Base-by-base conservation (phyloP, 2,888 invertebrate genomes). In the Chydorus sphaericus region DNA sequence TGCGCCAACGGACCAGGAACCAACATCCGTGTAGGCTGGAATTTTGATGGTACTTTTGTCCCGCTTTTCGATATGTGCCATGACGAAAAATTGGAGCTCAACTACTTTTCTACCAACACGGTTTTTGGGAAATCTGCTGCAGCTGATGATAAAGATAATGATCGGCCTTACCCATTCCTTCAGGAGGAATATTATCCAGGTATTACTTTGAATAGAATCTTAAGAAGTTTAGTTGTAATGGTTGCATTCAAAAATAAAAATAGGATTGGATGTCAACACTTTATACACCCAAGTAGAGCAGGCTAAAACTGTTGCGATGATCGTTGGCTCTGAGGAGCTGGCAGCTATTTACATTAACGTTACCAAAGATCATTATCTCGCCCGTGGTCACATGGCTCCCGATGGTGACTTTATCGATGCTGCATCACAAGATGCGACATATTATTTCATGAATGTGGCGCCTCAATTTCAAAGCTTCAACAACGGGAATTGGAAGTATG, bases 381-480 rank as follows among this genome's bases (percentile, higher is more conserved):
- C 80, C 0, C 74, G 79, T 49, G 81, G 81, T 3, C 82, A 82
- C 62, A 67, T 80, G 39, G 68, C 75, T 0, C 79, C 81, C 2
- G 54, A 80, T 77, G 63, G 73, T 10, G 81, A 82, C 66, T 79
- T 74, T 61, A 69, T 80, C n/a, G 79, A 73, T 61, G 77, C 76
- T 0, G 68, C 74, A 8, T 76, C 76, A 37, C 79, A 81, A 62
- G 68, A 72, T 1, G 66, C 77, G 1, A 76, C 78, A 0, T 81
- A 80, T 67, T 78, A 77, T 66, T 81, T 77, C 63, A 69, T 80
- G 52, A 83, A 83, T 63, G 74, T 74, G 1, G 77, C 78, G 1
- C 81, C 82, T 1, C 82, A 82, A 61, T 83, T 81, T 81, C 78
- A 79, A 62, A 69, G 68, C 2, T 76, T 80, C 62, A 81, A 81